phyloP scores from a whole-genome alignment of 2,888 invertebrate species.

The Drosophila mettleri region DNA sequence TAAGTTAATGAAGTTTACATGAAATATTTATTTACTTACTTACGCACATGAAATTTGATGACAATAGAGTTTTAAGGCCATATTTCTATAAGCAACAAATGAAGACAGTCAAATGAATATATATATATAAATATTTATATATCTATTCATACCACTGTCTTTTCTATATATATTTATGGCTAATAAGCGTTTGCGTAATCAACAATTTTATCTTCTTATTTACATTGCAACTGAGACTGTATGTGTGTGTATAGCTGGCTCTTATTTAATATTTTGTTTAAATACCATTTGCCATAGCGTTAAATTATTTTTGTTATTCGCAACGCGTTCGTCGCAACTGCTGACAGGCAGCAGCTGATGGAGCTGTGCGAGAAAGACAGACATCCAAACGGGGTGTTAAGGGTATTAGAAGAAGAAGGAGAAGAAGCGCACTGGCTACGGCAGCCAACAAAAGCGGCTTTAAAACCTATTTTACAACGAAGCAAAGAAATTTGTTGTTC shows the following conservation, averaged over 20 bases:
- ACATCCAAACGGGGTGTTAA: not conserved
- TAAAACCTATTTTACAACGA: slow-evolving; percentile 51
- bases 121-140: not conserved
- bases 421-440: slow-evolving; percentile 26
- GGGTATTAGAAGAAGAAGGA: not conserved
- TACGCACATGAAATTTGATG: slow-evolving; percentile 22
- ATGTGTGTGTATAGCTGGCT: slow-evolving; percentile 27
- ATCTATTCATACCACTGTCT: not conserved
- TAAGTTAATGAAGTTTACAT: not conserved
- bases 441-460: slow-evolving; percentile 57
- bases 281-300: slow-evolving; percentile 69
- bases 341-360: slow-evolving; percentile 20
- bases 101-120: slow-evolving; percentile 33
- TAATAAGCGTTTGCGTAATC: slow-evolving; percentile 73
- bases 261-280: slow-evolving; percentile 67
- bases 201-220: slow-evolving; percentile 69
- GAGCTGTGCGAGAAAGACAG: not conserved
- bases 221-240: slow-evolving; percentile 40
- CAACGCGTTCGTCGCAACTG: slow-evolving; percentile 56
- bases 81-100: slow-evolving; percentile 30
- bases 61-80: slow-evolving; percentile 6
- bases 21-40: slow-evolving; percentile 18
- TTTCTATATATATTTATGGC: slow-evolving; percentile 38
- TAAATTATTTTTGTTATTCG: slow-evolving; percentile 68
- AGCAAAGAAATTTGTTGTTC: slow-evolving; percentile 53